Evolutionary conservation across 2,888 invertebrate genomes (phyloP).

Genomic region (Halictus ligatus): DNA sequence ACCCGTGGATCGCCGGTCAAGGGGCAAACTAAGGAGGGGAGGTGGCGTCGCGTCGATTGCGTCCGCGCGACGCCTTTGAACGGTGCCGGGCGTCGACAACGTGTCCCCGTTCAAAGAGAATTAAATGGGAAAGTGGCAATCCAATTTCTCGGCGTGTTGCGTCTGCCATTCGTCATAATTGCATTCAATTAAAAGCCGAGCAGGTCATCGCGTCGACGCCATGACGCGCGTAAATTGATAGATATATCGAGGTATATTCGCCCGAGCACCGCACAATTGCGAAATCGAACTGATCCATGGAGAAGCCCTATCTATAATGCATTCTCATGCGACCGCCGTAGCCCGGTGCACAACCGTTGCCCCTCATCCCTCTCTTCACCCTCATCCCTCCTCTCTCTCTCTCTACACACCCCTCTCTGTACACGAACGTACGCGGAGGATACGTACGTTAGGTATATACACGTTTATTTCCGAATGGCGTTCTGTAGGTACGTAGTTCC

Average conservation of each 20-base stretch:
- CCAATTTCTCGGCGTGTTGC: constrained; percentile 58
- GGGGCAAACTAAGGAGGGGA: not conserved
- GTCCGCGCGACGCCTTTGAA: not conserved
- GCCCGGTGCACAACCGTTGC: constrained; percentile 42
- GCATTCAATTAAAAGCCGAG: constrained; percentile 64
- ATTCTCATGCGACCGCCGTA: constrained; percentile 64
- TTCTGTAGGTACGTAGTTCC: constrained; percentile 71
- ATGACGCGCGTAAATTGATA: constrained; percentile 39
- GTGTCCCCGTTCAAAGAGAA: constrained; percentile 48
- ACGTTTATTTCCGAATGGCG: constrained; percentile 76
- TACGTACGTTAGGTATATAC: constrained; percentile 36
- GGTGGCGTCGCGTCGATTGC: not conserved
- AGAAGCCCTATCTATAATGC: constrained; percentile 69
- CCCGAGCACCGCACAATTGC: constrained; percentile 60
- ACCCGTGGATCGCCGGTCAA: not conserved
- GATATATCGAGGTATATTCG: constrained; percentile 40
- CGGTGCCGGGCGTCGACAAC: constrained; percentile 7
- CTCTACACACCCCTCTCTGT: constrained; percentile 1
- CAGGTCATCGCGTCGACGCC: constrained; percentile 40
- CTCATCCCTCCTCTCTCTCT: not conserved
- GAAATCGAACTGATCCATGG: constrained; percentile 72
- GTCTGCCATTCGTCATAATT: constrained; percentile 62
- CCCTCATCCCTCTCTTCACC: not conserved
- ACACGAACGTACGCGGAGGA: constrained; percentile 26
- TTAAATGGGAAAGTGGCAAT: constrained; percentile 55